phyloP scores from a whole-genome alignment of 2,797 vertebrate species.

The Moxostoma hubbsi region DNA sequence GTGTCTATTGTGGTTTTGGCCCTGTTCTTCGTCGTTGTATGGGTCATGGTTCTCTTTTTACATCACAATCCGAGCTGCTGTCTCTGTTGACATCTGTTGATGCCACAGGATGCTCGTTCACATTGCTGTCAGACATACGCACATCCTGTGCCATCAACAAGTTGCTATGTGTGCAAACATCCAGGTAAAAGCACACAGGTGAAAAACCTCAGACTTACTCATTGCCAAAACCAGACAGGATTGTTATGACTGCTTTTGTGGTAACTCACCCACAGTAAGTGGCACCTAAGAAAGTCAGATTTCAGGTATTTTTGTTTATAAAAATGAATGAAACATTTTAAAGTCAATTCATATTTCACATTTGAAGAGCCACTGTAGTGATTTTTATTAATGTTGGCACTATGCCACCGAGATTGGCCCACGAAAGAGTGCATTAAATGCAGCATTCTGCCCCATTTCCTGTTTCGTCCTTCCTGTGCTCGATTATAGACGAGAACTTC shows the following conservation, averaged over 20 bases:
- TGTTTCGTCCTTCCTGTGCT: neutral
- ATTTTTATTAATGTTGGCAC: conserved; percentile 6
- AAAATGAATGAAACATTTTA: neutral
- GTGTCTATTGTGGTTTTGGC: neutral
- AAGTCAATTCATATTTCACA: neutral
- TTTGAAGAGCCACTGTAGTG: neutral
- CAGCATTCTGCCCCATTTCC: conserved; percentile 22
- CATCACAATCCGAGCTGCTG: neutral
- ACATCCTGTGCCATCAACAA: conserved; percentile 33
- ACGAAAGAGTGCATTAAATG: neutral
- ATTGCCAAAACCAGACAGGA: neutral
- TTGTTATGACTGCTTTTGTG: neutral
- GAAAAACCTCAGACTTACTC: conserved; percentile 3
- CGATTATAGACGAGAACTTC: conserved; percentile 30
- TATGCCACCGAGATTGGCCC: neutral
- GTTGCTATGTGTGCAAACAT: conserved; percentile 4
- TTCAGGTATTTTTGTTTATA: too few species aligned
- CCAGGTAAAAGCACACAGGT: conserved; percentile 6
- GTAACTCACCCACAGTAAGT: neutral
- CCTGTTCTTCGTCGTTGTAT: too few species aligned
- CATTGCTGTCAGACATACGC: neutral
- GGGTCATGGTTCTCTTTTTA: neutral
- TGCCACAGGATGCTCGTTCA: conserved; percentile 5
- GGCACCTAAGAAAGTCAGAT: neutral
- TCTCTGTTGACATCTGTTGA: neutral